phyloP scores from a whole-genome alignment of 1,140 invertebrate species.

The Platyscapa corneri region DNA sequence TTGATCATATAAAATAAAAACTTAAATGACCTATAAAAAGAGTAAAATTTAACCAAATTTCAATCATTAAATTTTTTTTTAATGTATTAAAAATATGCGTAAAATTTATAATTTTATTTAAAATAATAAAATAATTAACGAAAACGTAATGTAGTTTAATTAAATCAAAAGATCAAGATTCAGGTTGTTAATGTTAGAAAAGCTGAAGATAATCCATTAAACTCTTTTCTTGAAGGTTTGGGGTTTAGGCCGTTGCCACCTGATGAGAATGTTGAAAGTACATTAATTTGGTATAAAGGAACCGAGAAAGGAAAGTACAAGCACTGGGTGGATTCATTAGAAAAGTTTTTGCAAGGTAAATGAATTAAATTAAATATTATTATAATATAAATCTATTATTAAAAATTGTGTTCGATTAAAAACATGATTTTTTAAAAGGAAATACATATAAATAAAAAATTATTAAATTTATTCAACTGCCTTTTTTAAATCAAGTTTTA shows the following conservation, averaged over 20 bases:
- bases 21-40: too few species aligned
- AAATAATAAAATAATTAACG: neutral
- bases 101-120: too few species aligned
- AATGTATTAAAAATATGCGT: too few species aligned
- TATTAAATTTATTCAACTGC: too few species aligned
- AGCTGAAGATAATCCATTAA: neutral
- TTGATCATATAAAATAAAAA: too few species aligned
- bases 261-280: conserved; percentile 88
- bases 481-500: too few species aligned
- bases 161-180: neutral
- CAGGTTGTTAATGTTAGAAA: neutral
- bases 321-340: conserved; percentile 84
- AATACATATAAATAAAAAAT: too few species aligned
- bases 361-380: neutral
- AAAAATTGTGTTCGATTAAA: too few species aligned
- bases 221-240: conserved; percentile 78
- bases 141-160: neutral
- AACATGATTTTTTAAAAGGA: too few species aligned
- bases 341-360: conserved; percentile 84
- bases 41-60: too few species aligned
- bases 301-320: conserved; percentile 83
- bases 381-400: too few species aligned
- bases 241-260: conserved; percentile 93
- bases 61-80: too few species aligned
- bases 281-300: conserved; percentile 93